Conservation (phyloP, 2,888 invertebrate species). For the Stegana nigrithorax region DNA sequence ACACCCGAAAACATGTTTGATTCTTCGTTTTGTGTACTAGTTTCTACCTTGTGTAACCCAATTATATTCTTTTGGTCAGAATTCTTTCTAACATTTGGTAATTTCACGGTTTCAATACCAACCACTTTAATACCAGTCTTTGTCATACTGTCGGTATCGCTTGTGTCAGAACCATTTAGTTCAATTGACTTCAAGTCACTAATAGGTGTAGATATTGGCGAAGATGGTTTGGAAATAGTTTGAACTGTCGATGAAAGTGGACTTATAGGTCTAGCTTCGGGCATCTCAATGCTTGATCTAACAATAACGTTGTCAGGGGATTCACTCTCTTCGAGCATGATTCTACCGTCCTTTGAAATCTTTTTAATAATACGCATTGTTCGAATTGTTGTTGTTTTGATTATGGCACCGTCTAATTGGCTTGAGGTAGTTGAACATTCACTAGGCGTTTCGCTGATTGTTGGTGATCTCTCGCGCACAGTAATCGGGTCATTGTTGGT, state of each 20-base stretch:
- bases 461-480: constrained; percentile 47
- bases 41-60: constrained; percentile 30
- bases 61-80: background rate
- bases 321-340: constrained; percentile 55
- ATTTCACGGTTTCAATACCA: constrained; percentile 52
- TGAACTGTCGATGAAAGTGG: constrained; percentile 24
- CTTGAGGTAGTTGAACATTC: constrained; percentile 51
- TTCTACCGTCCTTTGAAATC: constrained; percentile 58
- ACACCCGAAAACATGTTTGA: constrained; percentile 22
- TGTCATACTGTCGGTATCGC: constrained; percentile 30
- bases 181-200: constrained; percentile 31
- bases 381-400: constrained; percentile 65
- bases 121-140: constrained; percentile 50
- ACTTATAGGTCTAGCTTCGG: constrained; percentile 47
- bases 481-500: constrained; percentile 49
- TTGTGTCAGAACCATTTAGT: constrained; percentile 43
- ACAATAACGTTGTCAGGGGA: constrained; percentile 56
- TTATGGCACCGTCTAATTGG: constrained; percentile 57
- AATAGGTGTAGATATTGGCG: constrained; percentile 35
- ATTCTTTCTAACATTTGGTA: constrained; percentile 33
- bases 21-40: constrained; percentile 26
- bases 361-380: constrained; percentile 63
- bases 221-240: constrained; percentile 22
- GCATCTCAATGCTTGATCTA: constrained; percentile 60
- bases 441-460: constrained; percentile 46